Conservation (phyloP, 2,113 vertebrate species). For the Dasypus novemcinctus region DNA sequence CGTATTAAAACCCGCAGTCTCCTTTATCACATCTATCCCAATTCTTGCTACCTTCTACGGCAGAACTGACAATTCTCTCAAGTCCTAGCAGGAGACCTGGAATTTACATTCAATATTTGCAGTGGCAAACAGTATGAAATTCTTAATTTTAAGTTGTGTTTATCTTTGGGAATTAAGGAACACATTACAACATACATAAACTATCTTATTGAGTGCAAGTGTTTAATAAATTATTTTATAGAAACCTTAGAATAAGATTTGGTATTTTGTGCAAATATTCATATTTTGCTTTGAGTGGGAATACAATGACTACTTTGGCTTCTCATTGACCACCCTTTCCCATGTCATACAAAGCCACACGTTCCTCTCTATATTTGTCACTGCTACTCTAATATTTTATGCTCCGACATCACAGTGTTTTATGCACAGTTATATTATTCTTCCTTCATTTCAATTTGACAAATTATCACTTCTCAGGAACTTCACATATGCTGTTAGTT, state of each 20-base stretch:
- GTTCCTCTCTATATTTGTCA: background rate
- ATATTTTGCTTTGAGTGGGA: background rate
- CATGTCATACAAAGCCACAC: background rate
- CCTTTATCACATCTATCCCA: background rate
- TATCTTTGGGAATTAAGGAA: background rate
- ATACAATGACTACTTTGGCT: background rate
- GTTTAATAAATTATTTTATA: background rate
- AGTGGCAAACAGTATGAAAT: background rate
- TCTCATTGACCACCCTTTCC: background rate
- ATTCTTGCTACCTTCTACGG: background rate
- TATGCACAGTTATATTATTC: background rate
- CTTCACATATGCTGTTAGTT: background rate
- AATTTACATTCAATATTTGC: background rate
- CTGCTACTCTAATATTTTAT: background rate
- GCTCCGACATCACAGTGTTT: background rate
- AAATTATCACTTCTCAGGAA: background rate
- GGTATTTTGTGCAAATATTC: background rate
- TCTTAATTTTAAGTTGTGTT: background rate
- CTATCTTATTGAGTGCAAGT: background rate
- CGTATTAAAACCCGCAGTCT: fast-evolving
- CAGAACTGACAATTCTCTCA: background rate
- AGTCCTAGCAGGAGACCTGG: background rate
- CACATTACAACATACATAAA: background rate
- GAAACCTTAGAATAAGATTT: background rate
- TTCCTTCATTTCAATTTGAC: background rate